These are phyloP conservation scores for Mormyrops boulengeri DNA, from an alignment of 2,797 vertebrate species.

Conservation along the genomic window DNA sequence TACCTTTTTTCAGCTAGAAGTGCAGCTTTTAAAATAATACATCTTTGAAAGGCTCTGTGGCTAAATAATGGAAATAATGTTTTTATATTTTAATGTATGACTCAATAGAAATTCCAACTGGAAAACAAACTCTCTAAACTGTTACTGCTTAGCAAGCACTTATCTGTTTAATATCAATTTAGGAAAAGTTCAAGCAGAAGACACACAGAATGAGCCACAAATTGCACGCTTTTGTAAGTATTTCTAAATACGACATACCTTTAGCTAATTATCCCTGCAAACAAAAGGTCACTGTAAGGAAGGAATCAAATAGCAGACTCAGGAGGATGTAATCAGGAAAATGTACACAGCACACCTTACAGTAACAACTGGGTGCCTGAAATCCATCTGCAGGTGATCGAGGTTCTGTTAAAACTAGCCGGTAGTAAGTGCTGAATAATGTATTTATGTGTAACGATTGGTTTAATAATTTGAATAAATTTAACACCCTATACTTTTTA, in stretches of 20 bases:
- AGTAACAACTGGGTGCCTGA: conserved; percentile 53
- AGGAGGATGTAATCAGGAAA: conserved; percentile 36
- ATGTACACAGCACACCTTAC: conserved; percentile 50
- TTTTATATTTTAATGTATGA: background rate
- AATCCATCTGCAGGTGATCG: background rate
- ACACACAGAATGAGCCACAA: background rate
- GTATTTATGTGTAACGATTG: conserved; percentile 65
- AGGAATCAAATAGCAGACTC: conserved; percentile 27
- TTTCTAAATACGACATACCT: background rate
- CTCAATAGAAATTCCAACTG: background rate
- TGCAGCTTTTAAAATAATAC: background rate
- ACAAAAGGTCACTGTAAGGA: conserved; percentile 25
- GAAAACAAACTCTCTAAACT: background rate
- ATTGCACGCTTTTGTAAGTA: background rate
- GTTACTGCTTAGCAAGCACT: background rate
- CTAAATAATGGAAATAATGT: background rate
- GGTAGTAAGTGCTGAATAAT: conserved; percentile 64
- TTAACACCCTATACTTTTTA: conserved; percentile 46
- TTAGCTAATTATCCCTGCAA: background rate
- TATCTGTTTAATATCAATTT: background rate
- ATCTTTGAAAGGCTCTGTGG: background rate
- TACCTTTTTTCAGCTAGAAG: background rate
- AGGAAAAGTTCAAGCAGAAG: background rate
- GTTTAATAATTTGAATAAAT: conserved; percentile 57
- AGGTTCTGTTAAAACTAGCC: conserved; percentile 60